Evolutionary conservation across 2,888 invertebrate species (phyloP), one percentile per base, ranked within the genome.

Genomic region (Eledona agricola): DNA sequence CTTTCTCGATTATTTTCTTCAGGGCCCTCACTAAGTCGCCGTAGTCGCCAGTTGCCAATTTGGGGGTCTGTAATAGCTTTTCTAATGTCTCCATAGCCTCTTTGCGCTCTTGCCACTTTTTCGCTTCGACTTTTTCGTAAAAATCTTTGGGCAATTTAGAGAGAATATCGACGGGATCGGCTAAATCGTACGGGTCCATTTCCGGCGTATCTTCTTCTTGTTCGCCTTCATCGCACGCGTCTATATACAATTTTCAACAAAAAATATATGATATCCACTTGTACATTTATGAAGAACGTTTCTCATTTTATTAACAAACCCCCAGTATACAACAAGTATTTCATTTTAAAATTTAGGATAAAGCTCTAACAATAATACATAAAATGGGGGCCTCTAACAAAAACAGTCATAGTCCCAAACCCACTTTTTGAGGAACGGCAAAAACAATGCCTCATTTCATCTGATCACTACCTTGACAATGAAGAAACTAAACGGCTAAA

Each of bases 91-190:
- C 97, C 6, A 99, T 74, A 0, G 90, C 89, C 72, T 97, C 96
- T 72, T 96, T 96, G 15, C 99, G 81, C 49, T 97, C 93, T 71
- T 93, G 93, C 99, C 96, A 99, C 71, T 95, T 97, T 75, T 94
- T 96, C 0, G 92, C 92, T 67, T 98, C 95, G 2, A 93, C 74
- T 73, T 96, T 93, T 2, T 96, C 96, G 72, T 89, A 95, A 75
- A 97, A 98, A 75, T 97, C 95, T 77, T 94, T 93, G 0, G 97
- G 96, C 19, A 99, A 77, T 72, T 94, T 92, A 0, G 93, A 88
- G 0, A 98, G 75, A 60, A 99, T 92, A 71, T 99, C 96, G 31
- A 96, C 94, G 0, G 97, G 91, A 64, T 93, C 91, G 16, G 96
- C 76, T 0, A 96, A 78, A 46, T 98, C 98, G 75, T 88, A 93